Percentiles rank a stretch among this genome's conserved stretches.
Conservation (phyloP, 2,888 invertebrate genomes). For the Neria commutata region DNA sequence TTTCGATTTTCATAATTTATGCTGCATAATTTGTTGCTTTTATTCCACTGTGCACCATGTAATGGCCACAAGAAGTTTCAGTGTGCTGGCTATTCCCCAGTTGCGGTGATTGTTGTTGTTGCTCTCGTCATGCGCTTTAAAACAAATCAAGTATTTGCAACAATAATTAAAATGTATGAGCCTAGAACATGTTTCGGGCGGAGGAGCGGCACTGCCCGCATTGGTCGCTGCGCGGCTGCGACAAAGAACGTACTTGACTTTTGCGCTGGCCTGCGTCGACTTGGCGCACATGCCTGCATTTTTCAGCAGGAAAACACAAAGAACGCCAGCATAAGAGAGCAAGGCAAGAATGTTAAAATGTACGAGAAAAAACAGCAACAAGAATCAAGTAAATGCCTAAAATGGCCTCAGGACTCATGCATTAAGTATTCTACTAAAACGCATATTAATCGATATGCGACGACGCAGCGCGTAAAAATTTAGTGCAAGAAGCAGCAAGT, state of each 20-base stretch:
- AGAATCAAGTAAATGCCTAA: neutral
- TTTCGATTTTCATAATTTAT: too few species aligned
- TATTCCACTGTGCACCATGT: neutral
- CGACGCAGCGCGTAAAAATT: too few species aligned
- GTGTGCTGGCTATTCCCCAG: too few species aligned
- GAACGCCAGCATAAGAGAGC: neutral
- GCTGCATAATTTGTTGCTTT: too few species aligned
- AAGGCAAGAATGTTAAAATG: neutral
- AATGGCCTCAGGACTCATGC: neutral
- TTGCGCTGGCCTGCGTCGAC: neutral
- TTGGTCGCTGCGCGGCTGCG: too few species aligned
- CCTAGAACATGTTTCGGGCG: neutral
- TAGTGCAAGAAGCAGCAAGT: too few species aligned
- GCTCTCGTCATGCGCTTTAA: neutral
- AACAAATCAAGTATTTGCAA: neutral
- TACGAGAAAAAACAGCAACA: neutral
- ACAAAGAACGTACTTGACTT: constrained; percentile 1
- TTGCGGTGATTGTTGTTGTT: too few species aligned
- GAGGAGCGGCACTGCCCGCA: too few species aligned
- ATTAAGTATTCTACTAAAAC: neutral
- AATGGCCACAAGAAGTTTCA: neutral
- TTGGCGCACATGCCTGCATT: too few species aligned
- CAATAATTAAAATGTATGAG: neutral
- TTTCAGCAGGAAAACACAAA: neutral
- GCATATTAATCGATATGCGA: too few species aligned